A percentile compares a stretch with the other conserved stretches of the same genome.
Conservation (phyloP, 2,797 vertebrate species). For the Danio kyathit region DNA sequence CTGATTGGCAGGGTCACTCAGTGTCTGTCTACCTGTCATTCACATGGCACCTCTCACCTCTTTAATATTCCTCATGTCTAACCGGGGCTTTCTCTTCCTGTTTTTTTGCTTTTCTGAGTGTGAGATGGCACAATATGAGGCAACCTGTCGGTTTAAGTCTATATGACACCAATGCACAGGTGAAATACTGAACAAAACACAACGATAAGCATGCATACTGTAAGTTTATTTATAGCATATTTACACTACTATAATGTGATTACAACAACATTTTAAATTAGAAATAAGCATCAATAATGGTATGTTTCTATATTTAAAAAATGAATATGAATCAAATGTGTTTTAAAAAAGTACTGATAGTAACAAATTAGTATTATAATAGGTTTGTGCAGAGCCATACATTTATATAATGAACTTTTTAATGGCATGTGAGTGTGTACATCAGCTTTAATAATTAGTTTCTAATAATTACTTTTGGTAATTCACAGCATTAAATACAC, state of each 20-base stretch:
- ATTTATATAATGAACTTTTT: too few species aligned
- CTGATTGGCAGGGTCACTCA: slow-evolving; percentile 82
- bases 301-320: too few species aligned
- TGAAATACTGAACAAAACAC: background rate
- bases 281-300: background rate
- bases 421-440: too few species aligned
- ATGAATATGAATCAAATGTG: too few species aligned
- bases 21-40: slow-evolving; percentile 80
- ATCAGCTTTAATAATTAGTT: too few species aligned
- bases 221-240: too few species aligned
- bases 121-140: slow-evolving; percentile 33
- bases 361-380: too few species aligned
- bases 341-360: too few species aligned
- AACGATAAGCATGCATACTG: too few species aligned
- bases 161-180: background rate
- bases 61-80: slow-evolving; percentile 82
- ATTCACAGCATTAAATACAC: too few species aligned
- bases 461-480: too few species aligned
- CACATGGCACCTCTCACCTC: slow-evolving; percentile 68
- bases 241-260: background rate
- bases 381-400: too few species aligned
- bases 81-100: slow-evolving; percentile 66
- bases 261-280: background rate
- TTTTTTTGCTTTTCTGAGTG: slow-evolving; percentile 6
- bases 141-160: slow-evolving; percentile 15